A percentile compares a stretch with the other conserved stretches of the same genome.
Evolutionary conservation across 2,888 invertebrate genomes (phyloP).

Genomic region (Automeris io): DNA sequence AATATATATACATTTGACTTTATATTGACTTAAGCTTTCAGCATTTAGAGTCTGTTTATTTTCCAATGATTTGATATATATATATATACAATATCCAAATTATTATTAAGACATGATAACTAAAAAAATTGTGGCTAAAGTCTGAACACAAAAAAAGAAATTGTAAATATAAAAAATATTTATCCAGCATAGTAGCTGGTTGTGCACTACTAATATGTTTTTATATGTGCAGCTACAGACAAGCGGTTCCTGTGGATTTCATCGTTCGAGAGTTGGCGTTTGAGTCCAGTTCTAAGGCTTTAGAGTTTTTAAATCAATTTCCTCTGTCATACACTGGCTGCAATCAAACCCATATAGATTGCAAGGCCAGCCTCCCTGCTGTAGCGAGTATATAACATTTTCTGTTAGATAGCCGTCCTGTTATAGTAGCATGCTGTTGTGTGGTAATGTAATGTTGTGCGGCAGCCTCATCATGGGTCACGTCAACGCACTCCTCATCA

Average conservation of each 20-base stretch:
- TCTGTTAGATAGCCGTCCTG: slow-evolving; percentile 54
- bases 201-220: slow-evolving; percentile 55
- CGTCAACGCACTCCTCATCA: slow-evolving; percentile 36
- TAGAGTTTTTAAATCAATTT: slow-evolving; percentile 91
- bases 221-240: slow-evolving; percentile 92
- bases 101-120: too few species aligned
- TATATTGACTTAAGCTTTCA: too few species aligned
- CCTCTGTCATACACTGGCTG: slow-evolving; percentile 84
- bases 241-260: slow-evolving; percentile 91
- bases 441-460: slow-evolving; percentile 57
- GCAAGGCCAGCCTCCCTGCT: slow-evolving; percentile 86
- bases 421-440: slow-evolving; percentile 54
- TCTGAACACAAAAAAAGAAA: too few species aligned
- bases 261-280: slow-evolving; percentile 93
- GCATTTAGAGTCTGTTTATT: too few species aligned
- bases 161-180: slow-evolving; percentile 1
- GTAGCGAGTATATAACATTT: slow-evolving; percentile 76
- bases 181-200: slow-evolving; percentile 47
- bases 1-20: too few species aligned
- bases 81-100: too few species aligned
- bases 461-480: slow-evolving; percentile 34
- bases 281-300: slow-evolving; percentile 87
- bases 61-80: too few species aligned
- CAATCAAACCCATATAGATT: slow-evolving; percentile 88
- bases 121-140: too few species aligned